These are phyloP conservation scores for Tachina fera DNA, from an alignment of 2,888 invertebrate genomes.

Conservation along the genomic window DNA sequence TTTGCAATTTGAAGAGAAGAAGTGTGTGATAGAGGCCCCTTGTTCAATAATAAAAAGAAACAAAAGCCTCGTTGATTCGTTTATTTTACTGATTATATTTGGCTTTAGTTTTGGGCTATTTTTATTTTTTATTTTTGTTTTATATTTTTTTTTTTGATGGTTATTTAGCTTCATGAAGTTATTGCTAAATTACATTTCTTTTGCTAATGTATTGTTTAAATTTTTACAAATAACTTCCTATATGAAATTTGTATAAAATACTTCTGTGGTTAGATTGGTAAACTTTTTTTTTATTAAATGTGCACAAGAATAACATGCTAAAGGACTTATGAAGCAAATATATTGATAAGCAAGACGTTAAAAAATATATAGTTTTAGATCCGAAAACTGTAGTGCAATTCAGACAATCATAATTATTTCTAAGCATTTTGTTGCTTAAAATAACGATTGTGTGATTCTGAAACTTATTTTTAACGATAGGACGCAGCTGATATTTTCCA, in stretches of 20 bases:
- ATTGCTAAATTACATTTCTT: slow-evolving; percentile 31
- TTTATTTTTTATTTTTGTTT: not conserved
- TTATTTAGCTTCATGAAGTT: slow-evolving; percentile 10
- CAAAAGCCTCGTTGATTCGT: slow-evolving; percentile 65
- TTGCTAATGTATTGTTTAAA: slow-evolving; percentile 3
- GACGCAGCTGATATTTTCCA: no score
- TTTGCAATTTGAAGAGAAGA: slow-evolving; percentile 23
- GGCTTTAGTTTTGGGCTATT: slow-evolving; percentile 1
- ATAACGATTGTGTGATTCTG: no score
- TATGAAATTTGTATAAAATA: slow-evolving; percentile 5
- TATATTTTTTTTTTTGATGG: not conserved
- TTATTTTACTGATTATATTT: slow-evolving; percentile 73
- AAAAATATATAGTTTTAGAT: no score
- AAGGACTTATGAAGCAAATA: not conserved
- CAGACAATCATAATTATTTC: no score
- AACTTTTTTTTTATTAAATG: not conserved
- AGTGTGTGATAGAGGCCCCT: slow-evolving; percentile 45
- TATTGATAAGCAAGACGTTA: not conserved
- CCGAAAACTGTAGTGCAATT: no score
- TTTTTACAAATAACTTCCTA: not conserved
- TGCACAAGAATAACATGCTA: not conserved
- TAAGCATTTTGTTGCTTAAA: no score
- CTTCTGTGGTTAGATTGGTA: slow-evolving; percentile 9
- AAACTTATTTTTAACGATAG: no score
- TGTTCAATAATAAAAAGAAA: not conserved